Evolutionary conservation across 2,888 invertebrate genomes (phyloP), one percentile per base, ranked within the genome.

Genomic region (Papilio demoleus): DNA sequence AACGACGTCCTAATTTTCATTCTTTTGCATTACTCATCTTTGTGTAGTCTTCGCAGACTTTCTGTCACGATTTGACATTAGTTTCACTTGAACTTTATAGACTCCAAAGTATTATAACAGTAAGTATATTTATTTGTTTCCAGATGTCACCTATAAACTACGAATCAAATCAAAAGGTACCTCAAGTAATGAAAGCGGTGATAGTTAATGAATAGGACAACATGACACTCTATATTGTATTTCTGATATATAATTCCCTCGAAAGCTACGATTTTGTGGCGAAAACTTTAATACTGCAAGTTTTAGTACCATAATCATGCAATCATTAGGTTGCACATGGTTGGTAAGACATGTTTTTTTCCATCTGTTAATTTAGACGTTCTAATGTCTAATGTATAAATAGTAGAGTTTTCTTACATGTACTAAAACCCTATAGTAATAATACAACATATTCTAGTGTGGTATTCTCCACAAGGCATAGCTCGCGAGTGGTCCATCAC

Each of bases 51-150:
- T 24, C n/a, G 9, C 9, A 40, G 24, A 24, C 40, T 24, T 59
- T 40, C n/a, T 40, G 38, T 60, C 60, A 60, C 60, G 60, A 40
- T 60, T 60, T 60, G 14, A 14, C 14, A 40, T 60, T 40, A 40
- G 22, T 53, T 17, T 53, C 53, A 53, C 53, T 53, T 27, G 9
- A 6, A 3, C 17, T 53, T 22, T 12, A 6, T 4, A 38, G 38
- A 12, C 12, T 11, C 38, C 17, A 45, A 19, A 42, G 2, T 4
- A 1, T 14, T 42, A 19, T 45, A 19, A 9, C 9, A 45, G 19
- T 45, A 8, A 42, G n/a, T n/a, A 42, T 8, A 42, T 19, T 45
- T 6, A 38, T 38, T 12, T 38, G 4, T 38, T 38, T 12, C 38
- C 12, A 38, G 4, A 4, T 38, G 12, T 38, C 14, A 38, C 31